These are phyloP conservation scores for Oreochromis tanganicae DNA, from an alignment of 2,113 vertebrate genomes.

Conservation along the genomic window DNA sequence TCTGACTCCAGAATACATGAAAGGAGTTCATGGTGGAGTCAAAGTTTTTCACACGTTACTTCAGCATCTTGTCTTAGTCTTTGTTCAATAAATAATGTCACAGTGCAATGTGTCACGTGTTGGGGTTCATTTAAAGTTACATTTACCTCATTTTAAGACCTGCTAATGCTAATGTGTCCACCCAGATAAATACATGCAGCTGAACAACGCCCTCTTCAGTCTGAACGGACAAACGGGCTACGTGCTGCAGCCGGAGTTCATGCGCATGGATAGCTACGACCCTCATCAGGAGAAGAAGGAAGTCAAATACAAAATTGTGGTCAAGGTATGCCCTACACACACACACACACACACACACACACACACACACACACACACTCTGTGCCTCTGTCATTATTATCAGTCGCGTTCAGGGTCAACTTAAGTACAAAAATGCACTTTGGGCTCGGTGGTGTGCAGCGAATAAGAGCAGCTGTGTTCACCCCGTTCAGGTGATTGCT, in stretches of 20 bases:
- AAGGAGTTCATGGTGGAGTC: not conserved
- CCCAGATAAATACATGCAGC: constrained; percentile 90
- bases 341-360: not conserved
- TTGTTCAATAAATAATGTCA: not conserved
- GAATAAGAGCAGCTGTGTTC: not conserved
- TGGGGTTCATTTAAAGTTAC: not conserved
- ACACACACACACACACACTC: not conserved
- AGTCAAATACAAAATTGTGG: constrained; percentile 71
- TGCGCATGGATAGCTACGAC: constrained; percentile 85
- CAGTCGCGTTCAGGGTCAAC: not conserved
- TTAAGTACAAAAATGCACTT: not conserved
- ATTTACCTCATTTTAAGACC: not conserved
- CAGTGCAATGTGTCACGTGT: accelerated
- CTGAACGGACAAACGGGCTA: constrained; percentile 87
- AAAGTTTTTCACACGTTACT: not conserved
- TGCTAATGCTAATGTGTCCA: not conserved
- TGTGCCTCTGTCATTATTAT: not conserved
- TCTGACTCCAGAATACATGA: not conserved
- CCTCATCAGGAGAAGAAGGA: constrained; percentile 77
- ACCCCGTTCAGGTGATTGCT: constrained; percentile 80
- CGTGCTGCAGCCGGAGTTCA: constrained; percentile 89
- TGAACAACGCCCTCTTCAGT: constrained; percentile 89
- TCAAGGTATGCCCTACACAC: constrained; percentile 53
- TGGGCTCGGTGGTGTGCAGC: not conserved
- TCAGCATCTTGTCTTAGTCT: not conserved